Base-by-base conservation (phyloP, 1,140 invertebrate genomes). In the Drosophila ficusphila region DNA sequence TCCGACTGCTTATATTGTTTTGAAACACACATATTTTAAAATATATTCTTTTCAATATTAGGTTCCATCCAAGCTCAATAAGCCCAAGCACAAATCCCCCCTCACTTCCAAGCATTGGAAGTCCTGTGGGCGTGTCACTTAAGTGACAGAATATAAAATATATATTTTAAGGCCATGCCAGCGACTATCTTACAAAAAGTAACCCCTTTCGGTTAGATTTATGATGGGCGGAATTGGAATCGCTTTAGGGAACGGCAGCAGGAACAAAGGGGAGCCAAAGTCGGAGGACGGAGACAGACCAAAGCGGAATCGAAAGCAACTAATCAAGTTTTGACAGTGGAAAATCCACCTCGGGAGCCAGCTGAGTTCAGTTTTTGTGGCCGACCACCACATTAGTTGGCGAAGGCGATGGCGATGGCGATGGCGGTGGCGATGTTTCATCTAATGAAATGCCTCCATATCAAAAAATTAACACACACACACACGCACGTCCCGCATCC, bases 241-340 rank as follows among this genome's bases (percentile, higher is more conserved):
- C 34, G 42, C 38, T 57, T 51, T 42, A 12, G 42, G 29, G 48
- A 61, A 38, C 42, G 42, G 29, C 53, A 65, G 31, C 39, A 58
- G 49, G 33, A 42, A 49, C 52, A 53, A 64, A 57, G 41, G 49
- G 36, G 36, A 53, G 21, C 5, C 34, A 25, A 21, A 6, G 8
- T 9, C 23, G 34, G 23, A 25, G 56, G 18, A 39, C 49, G 38
- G 27, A 60, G 56, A 25, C 41, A 36, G 61, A 34, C 44, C 49
- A 72, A 61, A 68, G 58, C 53, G 38, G 57, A 68, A 88, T 81
- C 73, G 74, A 73, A 81, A 73, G 57, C 76, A 64, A 86, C 82
- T 86, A 81, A 86, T 86, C 82, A 86, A 77, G 39, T 86, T 86
- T 86, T 86, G 82, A 81, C 81, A 86, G 62, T 73, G 54, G 57